A percentile compares a stretch with the other conserved stretches of the same genome.
Evolutionary conservation across 1,140 invertebrate genomes (phyloP).

Genomic region (Drosophila takahashii): DNA sequence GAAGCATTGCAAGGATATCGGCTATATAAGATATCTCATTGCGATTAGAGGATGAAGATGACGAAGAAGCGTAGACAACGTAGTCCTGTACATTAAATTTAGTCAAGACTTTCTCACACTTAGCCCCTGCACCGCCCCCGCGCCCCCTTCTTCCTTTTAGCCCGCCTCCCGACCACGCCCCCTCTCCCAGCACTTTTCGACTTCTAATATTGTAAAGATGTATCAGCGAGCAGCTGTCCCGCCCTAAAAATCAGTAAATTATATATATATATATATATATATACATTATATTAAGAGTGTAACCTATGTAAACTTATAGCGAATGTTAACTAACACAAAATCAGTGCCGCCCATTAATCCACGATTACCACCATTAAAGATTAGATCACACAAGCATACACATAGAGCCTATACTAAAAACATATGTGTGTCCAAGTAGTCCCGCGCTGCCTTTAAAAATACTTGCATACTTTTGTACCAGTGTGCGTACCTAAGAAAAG

Average conservation of each 20-base stretch:
- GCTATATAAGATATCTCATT: slow-evolving; percentile 3
- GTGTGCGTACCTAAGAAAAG: slow-evolving; percentile 72
- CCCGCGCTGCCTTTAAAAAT: slow-evolving; percentile 75
- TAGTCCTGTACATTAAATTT: slow-evolving; percentile 74
- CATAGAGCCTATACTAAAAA: slow-evolving; percentile 44
- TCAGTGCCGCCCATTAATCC: slow-evolving; percentile 82
- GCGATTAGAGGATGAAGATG: slow-evolving; percentile 20
- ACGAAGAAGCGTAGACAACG: slow-evolving; percentile 38
- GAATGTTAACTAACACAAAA: slow-evolving; percentile 83
- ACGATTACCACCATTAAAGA: slow-evolving; percentile 81
- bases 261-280: slow-evolving; percentile 43
- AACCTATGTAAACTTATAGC: slow-evolving; percentile 63
- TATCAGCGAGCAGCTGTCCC: slow-evolving; percentile 39
- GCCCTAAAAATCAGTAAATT: slow-evolving; percentile 25
- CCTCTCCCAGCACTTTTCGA: slow-evolving; percentile 28
- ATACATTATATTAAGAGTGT: slow-evolving; percentile 50
- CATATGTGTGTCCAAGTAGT: slow-evolving; percentile 71
- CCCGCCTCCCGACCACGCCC: not conserved
- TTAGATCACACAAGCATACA: slow-evolving; percentile 59
- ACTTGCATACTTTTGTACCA: slow-evolving; percentile 81
- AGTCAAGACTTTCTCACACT: slow-evolving; percentile 51
- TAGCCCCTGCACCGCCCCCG: slow-evolving; percentile 31
- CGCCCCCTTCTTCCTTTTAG: not conserved
- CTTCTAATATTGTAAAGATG: slow-evolving; percentile 43
- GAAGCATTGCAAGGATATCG: slow-evolving; percentile 14